Evolutionary conservation across 2,113 vertebrate genomes (phyloP), one percentile per base, ranked within the genome.

Genomic region (Noctilio leporinus): DNA sequence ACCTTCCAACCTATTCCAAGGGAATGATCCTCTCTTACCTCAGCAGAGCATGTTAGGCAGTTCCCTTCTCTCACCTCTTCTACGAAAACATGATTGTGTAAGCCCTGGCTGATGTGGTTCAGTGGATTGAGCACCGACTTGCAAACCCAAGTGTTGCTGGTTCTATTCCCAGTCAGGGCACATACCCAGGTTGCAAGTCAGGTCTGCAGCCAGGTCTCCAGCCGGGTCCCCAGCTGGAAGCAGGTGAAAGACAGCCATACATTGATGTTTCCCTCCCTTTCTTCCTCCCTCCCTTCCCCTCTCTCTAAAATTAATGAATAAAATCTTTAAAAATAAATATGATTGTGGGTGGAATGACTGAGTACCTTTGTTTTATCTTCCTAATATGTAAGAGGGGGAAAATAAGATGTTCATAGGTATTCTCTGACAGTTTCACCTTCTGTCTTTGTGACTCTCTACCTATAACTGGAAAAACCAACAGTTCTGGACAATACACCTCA

Each of bases 401-500:
- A 94, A 87, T 62, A 45, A 82, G 77, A 76, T 65, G 19, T 67
- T 89, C 82, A 5, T 20, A 72, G 55, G 11, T 65, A 53, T 55
- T 67, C 92, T 77, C 89, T 82, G 81, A 93, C 7, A 55, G 86
- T 93, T 94, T 83, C 40, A 65, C 51, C 92, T 82, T 87, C 82
- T 94, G 38, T 69, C 49, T 65, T 81, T 78, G n/a, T 33, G 75
- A 55, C 45, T 81, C n/a, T 89, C 4, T 33, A 64, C 35, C 72
- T 84, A 26, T 16, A 14, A 77, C 5, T 94, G 77, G 97, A 93
- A 88, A 96, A 94, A 22, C 24, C 88, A 92, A 53, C 22, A 80
- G 49, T 40, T 69, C 53, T 70, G 47, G 55, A 89, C 47, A 91
- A 57, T 19, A 49, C 5, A 6, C 15, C 76, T 80, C 69, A 55